Evolutionary conservation across 1,140 invertebrate genomes (phyloP), one percentile per base, ranked within the genome.

Genomic region (Oppia nitens): DNA sequence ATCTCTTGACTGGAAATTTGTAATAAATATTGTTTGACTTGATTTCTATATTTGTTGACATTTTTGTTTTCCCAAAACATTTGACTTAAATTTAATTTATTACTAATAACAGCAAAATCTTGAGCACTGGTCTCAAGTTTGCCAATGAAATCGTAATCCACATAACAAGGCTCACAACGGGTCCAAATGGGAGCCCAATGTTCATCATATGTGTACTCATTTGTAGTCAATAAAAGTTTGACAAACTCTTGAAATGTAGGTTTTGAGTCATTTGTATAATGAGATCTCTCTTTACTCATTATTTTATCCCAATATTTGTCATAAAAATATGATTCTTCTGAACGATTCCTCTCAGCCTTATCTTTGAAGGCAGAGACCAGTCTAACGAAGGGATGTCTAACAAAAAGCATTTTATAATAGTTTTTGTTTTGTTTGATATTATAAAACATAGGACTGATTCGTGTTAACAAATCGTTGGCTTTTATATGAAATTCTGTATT

Each of bases 1-100:
- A 84, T 70, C 64, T 81, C 75, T 52, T 71, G 64, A 65, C 72
- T 71, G 57, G 78, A 72, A 47, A 85, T 69, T 63, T 80, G 75
- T 53, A 74, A 72, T 65, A 81, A 82, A 65, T 84, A 85, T 64
- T 75, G 70, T 9, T 56, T 26, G 6, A 60, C 11, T 56, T 26
- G 6, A 60, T 62, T 49, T 53, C 56, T 2, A 23, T 12, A 40
- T 50, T 55, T 23, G 17, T 1, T 1, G n/a, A 52, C 56, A 45
- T 57, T 57, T 28, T n/a, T 17, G 25, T 57, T 57, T n/a, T 49
- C 56, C 56, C 56, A 57, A 20, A 57, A 21, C 1, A 47, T 57
- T 26, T 21, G 14, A 45, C 50, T 57, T 32, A 24, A 11, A 32
- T 48, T 11, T 17, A 25, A 6, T 24, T 28, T 24, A 11, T 50